These are phyloP conservation scores for Drosophila robusta DNA, from an alignment of 2,888 invertebrate species.

Conservation along the genomic window DNA sequence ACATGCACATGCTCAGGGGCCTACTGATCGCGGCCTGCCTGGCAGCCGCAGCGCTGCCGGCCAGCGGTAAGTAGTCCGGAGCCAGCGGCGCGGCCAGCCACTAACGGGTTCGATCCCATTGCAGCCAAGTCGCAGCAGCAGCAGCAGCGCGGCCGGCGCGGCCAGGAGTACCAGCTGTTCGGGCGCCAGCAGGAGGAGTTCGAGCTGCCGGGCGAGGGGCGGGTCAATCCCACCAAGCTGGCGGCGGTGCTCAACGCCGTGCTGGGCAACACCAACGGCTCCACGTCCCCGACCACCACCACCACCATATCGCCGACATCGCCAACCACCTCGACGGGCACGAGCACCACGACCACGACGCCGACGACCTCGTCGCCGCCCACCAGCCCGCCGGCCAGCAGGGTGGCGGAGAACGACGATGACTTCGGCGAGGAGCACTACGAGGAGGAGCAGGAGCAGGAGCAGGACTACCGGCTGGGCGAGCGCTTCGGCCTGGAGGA, in stretches of 20 bases:
- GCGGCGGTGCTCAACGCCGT: conserved; percentile 33
- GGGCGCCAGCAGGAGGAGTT: conserved; percentile 42
- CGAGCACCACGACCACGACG: neutral
- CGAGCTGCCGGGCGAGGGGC: conserved; percentile 56
- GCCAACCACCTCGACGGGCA: neutral
- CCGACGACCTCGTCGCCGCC: neutral
- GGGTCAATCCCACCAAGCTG: conserved; percentile 52
- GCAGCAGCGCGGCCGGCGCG: conserved; percentile 25
- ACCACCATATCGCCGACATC: neutral
- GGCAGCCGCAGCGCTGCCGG: conserved; percentile 51
- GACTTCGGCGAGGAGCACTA: conserved; percentile 21
- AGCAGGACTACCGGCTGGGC: conserved; percentile 13
- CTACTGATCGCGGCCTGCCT: conserved; percentile 60
- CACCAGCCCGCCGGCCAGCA: neutral
- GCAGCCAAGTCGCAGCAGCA: conserved; percentile 56
- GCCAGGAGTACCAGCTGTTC: conserved; percentile 43
- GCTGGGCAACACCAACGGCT: conserved; percentile 1
- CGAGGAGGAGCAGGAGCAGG: conserved; percentile 30
- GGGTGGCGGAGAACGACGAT: conserved; percentile 13
- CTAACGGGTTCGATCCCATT: neutral
- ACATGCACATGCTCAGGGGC: conserved; percentile 58
- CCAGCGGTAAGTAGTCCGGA: conserved; percentile 48
- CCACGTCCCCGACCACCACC: conserved; percentile 6
- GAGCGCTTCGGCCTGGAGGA: conserved; percentile 1
- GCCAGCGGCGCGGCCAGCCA: neutral